Base-by-base conservation (phyloP, 2,888 invertebrate genomes). In the Lasioglossum figueresi region DNA sequence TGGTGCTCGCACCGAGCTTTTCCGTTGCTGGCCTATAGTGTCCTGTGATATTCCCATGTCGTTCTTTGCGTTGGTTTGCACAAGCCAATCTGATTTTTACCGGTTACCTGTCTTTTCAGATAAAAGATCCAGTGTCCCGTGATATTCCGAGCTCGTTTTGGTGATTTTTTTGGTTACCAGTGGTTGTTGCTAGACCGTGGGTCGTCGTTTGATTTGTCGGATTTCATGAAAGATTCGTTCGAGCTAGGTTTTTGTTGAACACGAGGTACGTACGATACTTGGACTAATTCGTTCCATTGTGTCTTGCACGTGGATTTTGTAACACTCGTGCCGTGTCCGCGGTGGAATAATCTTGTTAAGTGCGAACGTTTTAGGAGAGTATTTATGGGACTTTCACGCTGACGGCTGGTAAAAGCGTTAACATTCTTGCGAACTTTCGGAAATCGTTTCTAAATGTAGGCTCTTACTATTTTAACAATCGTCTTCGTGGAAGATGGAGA, bases 401-500 rank as follows among this genome's bases (percentile, higher is more conserved):
- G 52, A 52, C 10, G 52, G 52, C 23, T 52, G 23, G 52, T 52
- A 52, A 52, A 52, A 52, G 52, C 52, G 52, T 52, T 52, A 52
- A 52, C 52, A 52, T 52, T 52, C 52, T n/a, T n/a, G 52, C 52
- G 52, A 52, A 52, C 52, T 52, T 52, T 52, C 52, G 52, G 52
- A 52, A 52, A 52, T n/a, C 52, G 52, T 52, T 52, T 52, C 52
- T 52, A 52, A 52, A 52, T 3, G 52, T 10, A 3, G 52, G 10
- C 23, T 52, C 23, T n/a, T 52, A 8, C 52, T n/a, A 52, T 52
- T 52, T n/a, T 23, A n/a, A n/a, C n/a, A 52, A n/a, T 52, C 10
- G 23, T 52, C 10, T 48, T 48, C 19, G 19, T 0, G 52, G 52
- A n/a, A 52, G 52, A 52, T 52, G 1, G 52, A n/a, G 10, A 10